Base-by-base conservation (phyloP, 2,113 vertebrate genomes). In the Pseudolaguvia tuberculata region DNA sequence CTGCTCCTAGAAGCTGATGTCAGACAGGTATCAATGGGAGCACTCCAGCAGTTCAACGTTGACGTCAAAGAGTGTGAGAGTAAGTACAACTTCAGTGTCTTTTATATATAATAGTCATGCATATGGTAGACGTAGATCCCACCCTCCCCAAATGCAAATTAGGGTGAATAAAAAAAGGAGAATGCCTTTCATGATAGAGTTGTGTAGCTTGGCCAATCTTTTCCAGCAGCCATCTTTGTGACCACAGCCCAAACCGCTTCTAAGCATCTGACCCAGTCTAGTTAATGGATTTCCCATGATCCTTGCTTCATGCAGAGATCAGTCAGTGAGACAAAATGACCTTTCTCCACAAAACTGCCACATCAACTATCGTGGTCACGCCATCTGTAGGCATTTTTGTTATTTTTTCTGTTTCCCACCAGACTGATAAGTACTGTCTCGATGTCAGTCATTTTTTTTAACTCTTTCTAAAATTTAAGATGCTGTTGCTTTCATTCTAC, bases 51-150 rank as follows among this genome's bases (percentile, higher is more conserved):
- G 88, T 93, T 99, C 87, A 92, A 96, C 87, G 78, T 93, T 76
- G 97, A 99, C n/a, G 90, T 98, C 79, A 87, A 90, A 73, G 95
- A 98, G 85, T 99, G 97, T 0, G 97, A 98, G 88, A 87, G 96
- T 98, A 90, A 97, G 96, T 84, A 58, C 14, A 1, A 27, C 14
- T 2, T 62, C 53, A 21, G 1, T 42, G 4, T 25, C 1, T 61
- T 20, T 70, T 51, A 35, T 58, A 42, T 10, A 29, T 31, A n/a
- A n/a, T 23, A 15, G 18, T 58, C 18, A 21, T 58, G 39, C 3
- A 10, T 58, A 27, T 58, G 63, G 5, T 57, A 27, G 50, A 68
- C 35, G 61, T 21, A 21, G 25, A 72, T 52, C n/a, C 47, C 65
- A 20, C 31, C 39, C 20, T 73, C 51, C 42, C 69, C 27, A 39